Evolutionary conservation across 37 sponge, comb jelly and placozoan genomes (phyloP).

Genomic region (Crambe crambe): DNA sequence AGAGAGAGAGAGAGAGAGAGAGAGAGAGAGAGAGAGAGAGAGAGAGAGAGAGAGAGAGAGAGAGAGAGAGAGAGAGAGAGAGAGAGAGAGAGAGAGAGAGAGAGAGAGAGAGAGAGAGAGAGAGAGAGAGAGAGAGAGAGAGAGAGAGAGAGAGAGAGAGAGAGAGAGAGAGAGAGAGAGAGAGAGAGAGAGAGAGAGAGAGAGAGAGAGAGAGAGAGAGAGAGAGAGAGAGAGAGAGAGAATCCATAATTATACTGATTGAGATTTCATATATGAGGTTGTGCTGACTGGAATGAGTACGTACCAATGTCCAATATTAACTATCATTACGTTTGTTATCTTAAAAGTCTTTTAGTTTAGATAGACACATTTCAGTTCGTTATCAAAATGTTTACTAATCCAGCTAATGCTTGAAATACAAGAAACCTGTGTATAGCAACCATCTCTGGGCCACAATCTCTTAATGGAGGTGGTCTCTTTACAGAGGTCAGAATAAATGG

Average conservation of each 20-base stretch:
- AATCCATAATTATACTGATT: not conserved
- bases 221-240: constrained; percentile 53
- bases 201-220: constrained; percentile 53
- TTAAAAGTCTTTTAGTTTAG: too few species aligned
- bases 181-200: constrained; percentile 51
- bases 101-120: not conserved
- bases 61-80: constrained; percentile 48
- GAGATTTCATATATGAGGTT: not conserved
- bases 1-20: constrained; percentile 53
- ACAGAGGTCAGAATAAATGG: too few species aligned
- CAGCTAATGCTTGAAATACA: too few species aligned
- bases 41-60: constrained; percentile 52
- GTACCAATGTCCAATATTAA: too few species aligned
- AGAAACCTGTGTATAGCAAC: too few species aligned
- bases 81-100: constrained; percentile 31
- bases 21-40: constrained; percentile 50
- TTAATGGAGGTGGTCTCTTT: too few species aligned
- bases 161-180: constrained; percentile 45
- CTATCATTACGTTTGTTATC: too few species aligned
- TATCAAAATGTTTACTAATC: too few species aligned
- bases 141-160: constrained; percentile 39
- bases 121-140: not conserved
- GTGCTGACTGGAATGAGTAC: too few species aligned
- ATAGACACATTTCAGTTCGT: too few species aligned
- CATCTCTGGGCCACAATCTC: too few species aligned